Percentiles rank a stretch among this genome's conserved stretches.
Conservation (phyloP, 37 sponge, comb jelly and placozoan species). For the Aphrocallistes beatrix region DNA sequence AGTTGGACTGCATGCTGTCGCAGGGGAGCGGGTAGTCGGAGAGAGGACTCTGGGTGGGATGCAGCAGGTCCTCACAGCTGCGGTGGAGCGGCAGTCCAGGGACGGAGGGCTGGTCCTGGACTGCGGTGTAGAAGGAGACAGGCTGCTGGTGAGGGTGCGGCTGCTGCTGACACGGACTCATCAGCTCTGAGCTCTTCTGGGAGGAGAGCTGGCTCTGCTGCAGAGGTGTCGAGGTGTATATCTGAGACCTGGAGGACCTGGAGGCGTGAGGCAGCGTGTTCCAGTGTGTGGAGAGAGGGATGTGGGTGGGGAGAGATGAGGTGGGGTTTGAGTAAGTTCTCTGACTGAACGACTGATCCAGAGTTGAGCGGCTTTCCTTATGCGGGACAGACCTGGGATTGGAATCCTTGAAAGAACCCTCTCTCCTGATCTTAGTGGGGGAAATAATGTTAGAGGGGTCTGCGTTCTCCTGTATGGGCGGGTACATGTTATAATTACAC, state of each 20-base stretch:
- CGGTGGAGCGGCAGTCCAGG: not conserved
- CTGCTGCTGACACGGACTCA: not conserved
- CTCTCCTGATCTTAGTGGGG: constrained; percentile 2
- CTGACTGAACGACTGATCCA: not conserved
- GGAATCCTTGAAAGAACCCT: constrained; percentile 8
- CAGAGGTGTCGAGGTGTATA: no score
- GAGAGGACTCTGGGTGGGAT: not conserved
- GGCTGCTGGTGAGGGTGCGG: not conserved
- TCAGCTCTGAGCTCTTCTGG: no score
- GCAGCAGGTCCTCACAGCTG: constrained; percentile 11
- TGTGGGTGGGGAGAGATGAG: not conserved
- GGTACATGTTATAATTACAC: not conserved
- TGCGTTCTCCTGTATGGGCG: constrained; percentile 6
- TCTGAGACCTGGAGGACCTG: no score
- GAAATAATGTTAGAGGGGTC: not conserved
- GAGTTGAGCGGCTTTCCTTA: not conserved
- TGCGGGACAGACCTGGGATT: not conserved
- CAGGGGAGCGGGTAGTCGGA: not conserved
- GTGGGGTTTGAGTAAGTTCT: not conserved
- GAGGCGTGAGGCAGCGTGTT: not conserved
- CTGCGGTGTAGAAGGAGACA: not conserved
- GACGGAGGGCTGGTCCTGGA: not conserved
- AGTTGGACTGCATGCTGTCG: not conserved
- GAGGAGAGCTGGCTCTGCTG: not conserved
- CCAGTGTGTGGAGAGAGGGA: not conserved